Evolutionary conservation across 1,140 invertebrate species (phyloP), one percentile per base, ranked within the genome.

Genomic region (Lepidostoma basale): DNA sequence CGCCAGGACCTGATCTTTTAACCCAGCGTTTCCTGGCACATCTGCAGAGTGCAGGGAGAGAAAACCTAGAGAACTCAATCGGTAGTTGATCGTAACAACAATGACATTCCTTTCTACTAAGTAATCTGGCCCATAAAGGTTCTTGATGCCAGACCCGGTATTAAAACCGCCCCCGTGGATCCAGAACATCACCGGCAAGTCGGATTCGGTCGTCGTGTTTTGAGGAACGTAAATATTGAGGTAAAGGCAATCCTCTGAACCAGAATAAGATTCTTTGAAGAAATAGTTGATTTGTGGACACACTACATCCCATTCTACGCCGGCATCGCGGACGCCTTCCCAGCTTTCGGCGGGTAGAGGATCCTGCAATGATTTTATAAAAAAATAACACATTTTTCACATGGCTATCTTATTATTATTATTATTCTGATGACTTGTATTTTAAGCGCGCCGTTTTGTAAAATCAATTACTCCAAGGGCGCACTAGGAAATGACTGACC

Each of bases 91-190:
- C 0, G 84, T 83, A 1, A 89, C 86, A 1, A 88, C 74, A 25
- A 89, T 80, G 2, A 89, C 76, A 54, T 85, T 79, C 3, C 85
- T 79, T 36, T 81, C 76, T 3, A 85, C 74, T 10, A 89, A 80
- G 68, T 85, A 84, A 62, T 84, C 81, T 2, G 84, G 81, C 8
- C 81, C 79, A 72, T 84, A 83, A 0, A 80, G 26, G 6, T 75
- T 73, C 10, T 68, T 72, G 25, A 73, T 74, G 3, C 73, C 84
- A 16, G 83, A 84, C 1, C 88, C 87, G 9, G 75, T 63, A 3
- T 77, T 74, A 71, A 90, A 89, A 28, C 77, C 85, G 20, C 91
- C 91, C 2, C 90, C 91, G 75, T 91, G 87, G 23, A 93, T 86
- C 77, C 82, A 92, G 0, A 92, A 83, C 77, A 92, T 84, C 0